phyloP scores from a whole-genome alignment of 2,113 vertebrate genomes.

The Mustela nigripes region DNA sequence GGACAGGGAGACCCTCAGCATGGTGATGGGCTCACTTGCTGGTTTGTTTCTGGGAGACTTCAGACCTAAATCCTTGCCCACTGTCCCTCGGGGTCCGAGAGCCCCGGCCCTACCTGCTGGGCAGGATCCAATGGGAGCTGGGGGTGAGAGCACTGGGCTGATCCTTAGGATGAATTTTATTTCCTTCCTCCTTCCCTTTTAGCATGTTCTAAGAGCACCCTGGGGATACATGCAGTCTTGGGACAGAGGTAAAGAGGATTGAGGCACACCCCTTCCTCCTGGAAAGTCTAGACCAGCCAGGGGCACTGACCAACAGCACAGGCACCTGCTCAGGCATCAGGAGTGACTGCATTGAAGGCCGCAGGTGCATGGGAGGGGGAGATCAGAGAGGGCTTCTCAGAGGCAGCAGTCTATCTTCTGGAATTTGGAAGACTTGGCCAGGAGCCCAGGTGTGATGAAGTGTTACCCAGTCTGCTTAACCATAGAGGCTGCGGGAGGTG shows the following conservation, averaged over 20 bases:
- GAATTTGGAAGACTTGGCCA: slow-evolving; percentile 13
- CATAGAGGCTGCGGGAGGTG: not conserved
- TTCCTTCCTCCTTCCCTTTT: not conserved
- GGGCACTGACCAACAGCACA: not conserved
- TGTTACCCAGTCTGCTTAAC: not conserved
- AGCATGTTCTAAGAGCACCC: not conserved
- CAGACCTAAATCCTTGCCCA: not conserved
- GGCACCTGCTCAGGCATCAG: not conserved
- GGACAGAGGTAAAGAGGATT: not conserved
- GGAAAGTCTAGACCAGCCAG: not conserved
- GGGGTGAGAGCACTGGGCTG: not conserved
- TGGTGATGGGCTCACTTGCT: not conserved
- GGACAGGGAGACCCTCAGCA: not conserved
- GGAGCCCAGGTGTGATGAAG: not conserved
- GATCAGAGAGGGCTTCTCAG: slow-evolving; percentile 15
- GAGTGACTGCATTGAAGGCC: not conserved
- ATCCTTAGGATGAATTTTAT: not conserved
- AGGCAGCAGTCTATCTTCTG: not conserved
- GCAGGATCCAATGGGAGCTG: not conserved
- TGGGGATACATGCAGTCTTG: not conserved
- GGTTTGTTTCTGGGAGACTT: not conserved
- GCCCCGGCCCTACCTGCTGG: not conserved
- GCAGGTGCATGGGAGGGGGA: not conserved
- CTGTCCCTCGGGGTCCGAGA: not conserved
- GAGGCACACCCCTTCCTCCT: not conserved